Percentiles rank a stretch among this genome's conserved stretches.
phyloP scores from a whole-genome alignment of 30 jellyfish, hydroid and myxozoan genomes.

The Hydra vulgaris region DNA sequence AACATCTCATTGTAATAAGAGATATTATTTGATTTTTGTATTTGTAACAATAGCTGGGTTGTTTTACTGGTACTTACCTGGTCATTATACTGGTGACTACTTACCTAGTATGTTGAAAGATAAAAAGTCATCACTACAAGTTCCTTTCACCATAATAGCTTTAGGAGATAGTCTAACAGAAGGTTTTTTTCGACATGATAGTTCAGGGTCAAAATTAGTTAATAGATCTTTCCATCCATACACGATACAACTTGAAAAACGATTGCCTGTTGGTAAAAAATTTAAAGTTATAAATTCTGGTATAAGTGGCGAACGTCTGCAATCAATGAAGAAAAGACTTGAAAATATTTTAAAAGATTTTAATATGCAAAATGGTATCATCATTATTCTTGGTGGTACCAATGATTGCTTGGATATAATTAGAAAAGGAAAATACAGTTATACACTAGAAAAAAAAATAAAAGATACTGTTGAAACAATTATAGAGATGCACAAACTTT shows the following conservation, averaged over 20 bases:
- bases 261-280: not conserved
- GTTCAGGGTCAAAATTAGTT: not conserved
- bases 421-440: not conserved
- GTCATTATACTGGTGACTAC: too few species aligned
- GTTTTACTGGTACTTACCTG: not conserved
- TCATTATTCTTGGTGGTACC: slow-evolving; percentile 3
- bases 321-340: not conserved
- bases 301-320: not conserved
- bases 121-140: not conserved
- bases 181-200: not conserved
- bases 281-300: not conserved
- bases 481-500: not conserved
- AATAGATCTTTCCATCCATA: not conserved
- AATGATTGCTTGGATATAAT: slow-evolving; percentile 8
- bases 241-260: slow-evolving; percentile 1
- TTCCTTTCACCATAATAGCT: not conserved
- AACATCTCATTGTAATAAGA: not conserved
- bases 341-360: not conserved
- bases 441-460: not conserved
- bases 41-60: not conserved
- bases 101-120: not conserved
- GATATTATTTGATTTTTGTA: not conserved
- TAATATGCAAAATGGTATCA: not conserved
- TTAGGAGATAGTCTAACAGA: slow-evolving; percentile 13
- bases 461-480: not conserved